phyloP scores from a whole-genome alignment of 2,888 invertebrate species.

The Nephrotoma flavescens region DNA sequence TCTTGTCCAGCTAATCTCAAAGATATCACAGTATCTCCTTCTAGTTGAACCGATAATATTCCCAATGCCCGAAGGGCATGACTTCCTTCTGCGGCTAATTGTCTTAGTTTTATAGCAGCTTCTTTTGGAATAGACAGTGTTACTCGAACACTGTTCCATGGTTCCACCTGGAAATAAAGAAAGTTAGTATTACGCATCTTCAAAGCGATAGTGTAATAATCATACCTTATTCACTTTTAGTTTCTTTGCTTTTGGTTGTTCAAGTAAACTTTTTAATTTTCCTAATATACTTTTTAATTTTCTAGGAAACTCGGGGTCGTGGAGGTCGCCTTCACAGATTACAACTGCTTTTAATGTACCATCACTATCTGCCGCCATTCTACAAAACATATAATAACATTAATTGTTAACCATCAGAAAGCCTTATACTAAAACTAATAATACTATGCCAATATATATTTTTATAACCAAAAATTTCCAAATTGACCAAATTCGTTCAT shows the following conservation, averaged over 20 bases:
- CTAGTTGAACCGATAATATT: conserved; percentile 89
- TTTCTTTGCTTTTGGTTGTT: conserved; percentile 35
- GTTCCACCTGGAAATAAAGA: conserved; percentile 52
- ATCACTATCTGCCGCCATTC: conserved; percentile 78
- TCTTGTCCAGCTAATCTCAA: conserved; percentile 58
- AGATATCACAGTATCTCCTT: conserved; percentile 69
- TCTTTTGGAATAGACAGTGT: conserved; percentile 95
- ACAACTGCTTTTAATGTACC: conserved; percentile 64
- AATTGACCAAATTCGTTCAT: conserved; percentile 1
- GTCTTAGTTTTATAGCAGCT: conserved; percentile 81
- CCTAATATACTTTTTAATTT: conserved; percentile 64
- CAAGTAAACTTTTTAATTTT: conserved; percentile 59
- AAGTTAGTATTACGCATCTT: not conserved
- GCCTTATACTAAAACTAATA: not conserved
- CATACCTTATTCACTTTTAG: conserved; percentile 50
- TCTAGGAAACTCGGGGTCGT: conserved; percentile 73
- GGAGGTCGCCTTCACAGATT: conserved; percentile 83
- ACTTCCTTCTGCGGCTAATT: conserved; percentile 83
- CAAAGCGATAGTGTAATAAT: not conserved
- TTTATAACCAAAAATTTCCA: not conserved
- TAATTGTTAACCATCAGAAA: conserved; percentile 2
- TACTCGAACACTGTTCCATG: conserved; percentile 96
- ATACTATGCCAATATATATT: not conserved
- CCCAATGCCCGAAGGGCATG: conserved; percentile 80
- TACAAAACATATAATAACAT: conserved; percentile 13